A percentile compares a stretch with the other conserved stretches of the same genome.
phyloP scores from a whole-genome alignment of 2,797 vertebrate species.

The Decapterus maruadsi region DNA sequence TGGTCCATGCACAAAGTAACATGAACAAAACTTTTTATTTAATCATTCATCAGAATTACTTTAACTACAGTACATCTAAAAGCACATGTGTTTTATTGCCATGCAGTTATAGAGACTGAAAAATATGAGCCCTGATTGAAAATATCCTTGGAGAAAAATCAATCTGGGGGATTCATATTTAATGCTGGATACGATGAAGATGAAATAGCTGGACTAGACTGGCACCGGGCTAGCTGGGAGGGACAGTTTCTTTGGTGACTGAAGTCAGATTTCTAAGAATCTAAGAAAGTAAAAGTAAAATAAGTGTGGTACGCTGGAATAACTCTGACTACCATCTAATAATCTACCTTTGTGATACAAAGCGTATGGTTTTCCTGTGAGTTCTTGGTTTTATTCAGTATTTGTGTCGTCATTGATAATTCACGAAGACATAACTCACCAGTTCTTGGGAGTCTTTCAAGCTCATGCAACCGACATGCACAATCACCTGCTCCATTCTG shows the following conservation, averaged over 20 bases:
- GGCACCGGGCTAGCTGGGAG: background rate
- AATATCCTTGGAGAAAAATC: background rate
- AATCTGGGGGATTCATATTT: background rate
- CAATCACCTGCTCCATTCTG: constrained; percentile 92
- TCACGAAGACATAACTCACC: constrained; percentile 81
- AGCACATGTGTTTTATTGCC: no score
- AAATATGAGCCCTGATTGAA: background rate
- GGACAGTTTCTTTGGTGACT: background rate
- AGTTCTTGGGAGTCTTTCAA: constrained; percentile 92
- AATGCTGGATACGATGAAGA: background rate
- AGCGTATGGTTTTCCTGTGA: background rate
- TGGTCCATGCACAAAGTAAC: no score
- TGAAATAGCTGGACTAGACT: background rate
- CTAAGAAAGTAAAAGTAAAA: background rate
- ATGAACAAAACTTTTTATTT: no score
- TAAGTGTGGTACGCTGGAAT: background rate
- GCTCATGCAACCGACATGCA: constrained; percentile 94
- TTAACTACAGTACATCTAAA: no score
- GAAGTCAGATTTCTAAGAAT: background rate
- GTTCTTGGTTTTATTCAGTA: background rate
- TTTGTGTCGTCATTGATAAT: background rate
- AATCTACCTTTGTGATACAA: background rate
- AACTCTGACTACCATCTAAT: background rate
- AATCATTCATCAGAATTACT: no score
- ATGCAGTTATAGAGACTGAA: no score